These are phyloP conservation scores for Dromaius novaehollandiae DNA, from an alignment of 2,113 vertebrate species.

Conservation along the genomic window DNA sequence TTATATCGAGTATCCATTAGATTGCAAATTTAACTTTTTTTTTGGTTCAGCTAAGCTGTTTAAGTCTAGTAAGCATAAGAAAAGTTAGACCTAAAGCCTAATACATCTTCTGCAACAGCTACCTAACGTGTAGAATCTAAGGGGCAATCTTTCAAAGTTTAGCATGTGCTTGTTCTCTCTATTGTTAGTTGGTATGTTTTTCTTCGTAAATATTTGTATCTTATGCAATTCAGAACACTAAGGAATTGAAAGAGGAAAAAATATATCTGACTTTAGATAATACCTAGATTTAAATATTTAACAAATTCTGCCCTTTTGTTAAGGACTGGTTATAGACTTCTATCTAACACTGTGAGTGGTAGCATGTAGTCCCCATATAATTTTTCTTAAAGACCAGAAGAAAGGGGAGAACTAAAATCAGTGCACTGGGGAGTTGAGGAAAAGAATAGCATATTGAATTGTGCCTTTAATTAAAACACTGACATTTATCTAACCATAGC, in stretches of 20 bases:
- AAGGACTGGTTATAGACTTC: neutral
- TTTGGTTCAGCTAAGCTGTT: neutral
- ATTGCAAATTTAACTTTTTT: neutral
- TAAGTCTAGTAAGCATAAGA: neutral
- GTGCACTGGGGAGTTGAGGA: neutral
- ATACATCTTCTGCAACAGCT: neutral
- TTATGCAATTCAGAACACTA: neutral
- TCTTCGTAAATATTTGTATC: neutral
- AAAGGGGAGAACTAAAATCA: neutral
- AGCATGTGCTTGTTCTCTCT: neutral
- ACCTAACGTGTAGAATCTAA: neutral
- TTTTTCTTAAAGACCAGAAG: neutral
- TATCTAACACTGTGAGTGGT: neutral
- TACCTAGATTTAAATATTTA: neutral
- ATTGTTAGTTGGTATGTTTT: neutral
- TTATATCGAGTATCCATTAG: neutral
- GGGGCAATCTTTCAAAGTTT: neutral
- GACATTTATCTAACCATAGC: neutral
- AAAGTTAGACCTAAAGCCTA: neutral
- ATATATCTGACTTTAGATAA: neutral
- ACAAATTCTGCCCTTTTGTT: neutral
- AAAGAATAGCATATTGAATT: neutral
- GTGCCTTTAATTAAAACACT: neutral
- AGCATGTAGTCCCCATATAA: neutral
- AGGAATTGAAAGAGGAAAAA: neutral